phyloP scores from a whole-genome alignment of 2,113 vertebrate species.

The Pterophyllum scalare region DNA sequence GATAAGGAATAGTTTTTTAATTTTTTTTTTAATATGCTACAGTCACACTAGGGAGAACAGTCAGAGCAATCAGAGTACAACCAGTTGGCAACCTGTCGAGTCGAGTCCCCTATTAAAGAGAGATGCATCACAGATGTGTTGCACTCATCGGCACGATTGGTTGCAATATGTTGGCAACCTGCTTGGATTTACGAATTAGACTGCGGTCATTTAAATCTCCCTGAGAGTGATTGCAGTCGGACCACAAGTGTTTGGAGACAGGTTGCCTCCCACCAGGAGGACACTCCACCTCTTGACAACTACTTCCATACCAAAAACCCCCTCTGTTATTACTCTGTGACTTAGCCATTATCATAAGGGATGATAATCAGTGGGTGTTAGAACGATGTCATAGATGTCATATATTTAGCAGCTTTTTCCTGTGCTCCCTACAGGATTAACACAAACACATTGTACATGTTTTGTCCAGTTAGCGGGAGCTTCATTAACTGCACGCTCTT shows the following conservation, averaged over 20 bases:
- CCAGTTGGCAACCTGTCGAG: no score
- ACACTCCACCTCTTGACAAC: neutral
- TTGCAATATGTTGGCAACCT: no score
- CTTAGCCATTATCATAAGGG: neutral
- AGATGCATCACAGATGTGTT: no score
- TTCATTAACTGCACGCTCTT: neutral
- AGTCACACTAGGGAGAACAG: no score
- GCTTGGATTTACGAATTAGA: neutral
- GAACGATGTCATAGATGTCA: neutral
- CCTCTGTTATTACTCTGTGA: neutral
- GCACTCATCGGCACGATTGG: no score
- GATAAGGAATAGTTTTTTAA: no score
- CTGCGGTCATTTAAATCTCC: neutral
- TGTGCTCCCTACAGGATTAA: neutral
- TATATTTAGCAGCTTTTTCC: neutral
- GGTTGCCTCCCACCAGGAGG: neutral
- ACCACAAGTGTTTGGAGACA: neutral
- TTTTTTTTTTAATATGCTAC: no score
- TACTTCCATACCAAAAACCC: neutral
- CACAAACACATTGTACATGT: neutral
- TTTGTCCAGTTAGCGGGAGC: neutral
- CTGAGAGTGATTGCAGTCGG: neutral
- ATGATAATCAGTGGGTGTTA: neutral
- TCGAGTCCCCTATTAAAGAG: no score
- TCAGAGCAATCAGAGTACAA: no score